These are phyloP conservation scores for Python bivittatus DNA, from an alignment of 2,113 vertebrate species.

Conservation along the genomic window DNA sequence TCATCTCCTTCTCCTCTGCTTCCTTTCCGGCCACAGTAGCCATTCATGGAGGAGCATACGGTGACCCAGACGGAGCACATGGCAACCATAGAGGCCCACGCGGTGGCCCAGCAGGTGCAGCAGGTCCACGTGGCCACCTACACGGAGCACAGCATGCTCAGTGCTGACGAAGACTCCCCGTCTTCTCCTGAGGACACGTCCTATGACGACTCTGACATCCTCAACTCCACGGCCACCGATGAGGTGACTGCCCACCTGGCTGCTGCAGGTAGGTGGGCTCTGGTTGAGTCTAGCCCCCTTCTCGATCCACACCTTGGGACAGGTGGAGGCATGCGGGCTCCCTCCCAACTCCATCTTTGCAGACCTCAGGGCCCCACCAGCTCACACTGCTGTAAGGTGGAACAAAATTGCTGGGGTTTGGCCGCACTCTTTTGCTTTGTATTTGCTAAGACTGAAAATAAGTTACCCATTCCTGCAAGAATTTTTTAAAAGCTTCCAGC, in stretches of 20 bases:
- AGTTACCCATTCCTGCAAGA: neutral
- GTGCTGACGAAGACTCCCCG: constrained; percentile 93
- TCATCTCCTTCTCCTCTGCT: neutral
- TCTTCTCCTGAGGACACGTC: constrained; percentile 95
- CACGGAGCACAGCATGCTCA: constrained; percentile 93
- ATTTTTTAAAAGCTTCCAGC: accelerated
- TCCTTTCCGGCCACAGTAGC: constrained; percentile 46
- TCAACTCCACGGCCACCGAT: constrained; percentile 93
- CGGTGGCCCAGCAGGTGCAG: constrained; percentile 91
- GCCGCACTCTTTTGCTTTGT: no score
- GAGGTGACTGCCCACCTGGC: constrained; percentile 96
- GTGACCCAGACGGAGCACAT: constrained; percentile 91
- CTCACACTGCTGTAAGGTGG: no score
- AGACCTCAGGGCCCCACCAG: no score
- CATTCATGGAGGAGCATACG: constrained; percentile 91
- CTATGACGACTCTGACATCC: constrained; percentile 96
- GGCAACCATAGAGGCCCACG: constrained; percentile 95
- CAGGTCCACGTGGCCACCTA: constrained; percentile 93
- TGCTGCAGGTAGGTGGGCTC: constrained; percentile 82
- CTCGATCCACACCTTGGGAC: neutral
- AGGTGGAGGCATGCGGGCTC: neutral
- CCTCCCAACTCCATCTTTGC: neutral
- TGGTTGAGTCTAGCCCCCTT: neutral
- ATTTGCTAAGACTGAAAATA: neutral
- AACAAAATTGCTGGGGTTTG: no score